A percentile compares a stretch with the other conserved stretches of the same genome.
These are phyloP conservation scores for Heterotis niloticus DNA, from an alignment of 2,113 vertebrate species.

Conservation along the genomic window DNA sequence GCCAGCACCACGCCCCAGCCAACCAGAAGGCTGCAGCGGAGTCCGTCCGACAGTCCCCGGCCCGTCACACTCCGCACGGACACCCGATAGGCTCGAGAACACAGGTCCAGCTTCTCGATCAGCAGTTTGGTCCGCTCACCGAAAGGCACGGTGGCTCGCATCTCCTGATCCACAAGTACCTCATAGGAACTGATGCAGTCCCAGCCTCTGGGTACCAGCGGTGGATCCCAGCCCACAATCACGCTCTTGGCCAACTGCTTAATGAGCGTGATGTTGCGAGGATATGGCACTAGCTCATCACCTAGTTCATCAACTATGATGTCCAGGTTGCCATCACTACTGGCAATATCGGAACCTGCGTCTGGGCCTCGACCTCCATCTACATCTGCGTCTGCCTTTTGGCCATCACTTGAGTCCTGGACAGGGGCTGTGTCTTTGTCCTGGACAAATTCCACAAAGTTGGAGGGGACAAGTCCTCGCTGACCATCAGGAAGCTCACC, in stretches of 20 bases:
- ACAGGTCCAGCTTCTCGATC: conserved; percentile 88
- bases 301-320: conserved; percentile 76
- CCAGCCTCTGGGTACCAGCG: conserved; percentile 79
- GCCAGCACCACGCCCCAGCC: conserved; percentile 88
- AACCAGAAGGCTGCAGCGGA: conserved; percentile 87
- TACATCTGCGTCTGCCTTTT: conserved; percentile 47
- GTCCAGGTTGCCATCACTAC: conserved; percentile 66
- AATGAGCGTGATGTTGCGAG: conserved; percentile 88
- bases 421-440: conserved; percentile 71
- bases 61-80: conserved; percentile 82
- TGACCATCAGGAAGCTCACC: conserved; percentile 94
- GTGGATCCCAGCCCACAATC: conserved; percentile 95
- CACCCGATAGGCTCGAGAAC: conserved; percentile 78
- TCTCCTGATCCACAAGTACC: conserved; percentile 83
- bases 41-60: conserved; percentile 80
- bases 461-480: conserved; percentile 93
- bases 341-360: conserved; percentile 50
- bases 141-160: conserved; percentile 69
- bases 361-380: conserved; percentile 60
- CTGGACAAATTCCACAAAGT: conserved; percentile 96
- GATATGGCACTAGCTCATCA: conserved; percentile 96
- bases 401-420: conserved; percentile 35
- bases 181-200: conserved; percentile 85
- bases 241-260: conserved; percentile 96
- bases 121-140: conserved; percentile 81